These are phyloP conservation scores for Eupleurogrammus muticus DNA, from an alignment of 2,797 vertebrate genomes.

Conservation along the genomic window DNA sequence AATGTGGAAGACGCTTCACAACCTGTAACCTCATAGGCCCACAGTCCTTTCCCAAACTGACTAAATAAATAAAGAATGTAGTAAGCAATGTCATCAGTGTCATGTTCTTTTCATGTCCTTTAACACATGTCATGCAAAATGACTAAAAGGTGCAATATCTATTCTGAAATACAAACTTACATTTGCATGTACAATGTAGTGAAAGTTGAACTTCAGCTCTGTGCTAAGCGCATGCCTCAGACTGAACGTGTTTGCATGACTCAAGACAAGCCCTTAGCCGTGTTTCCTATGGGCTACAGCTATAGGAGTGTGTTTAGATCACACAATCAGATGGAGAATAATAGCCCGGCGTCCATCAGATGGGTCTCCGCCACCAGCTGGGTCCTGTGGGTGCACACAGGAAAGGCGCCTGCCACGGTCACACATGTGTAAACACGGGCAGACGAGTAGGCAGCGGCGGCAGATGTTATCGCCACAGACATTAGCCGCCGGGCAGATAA, in stretches of 20 bases:
- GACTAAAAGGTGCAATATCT: not conserved
- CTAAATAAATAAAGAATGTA: no score
- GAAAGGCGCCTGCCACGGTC: constrained; percentile 66
- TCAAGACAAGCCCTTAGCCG: not conserved
- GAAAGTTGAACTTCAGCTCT: no score
- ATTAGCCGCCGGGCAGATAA: constrained; percentile 60
- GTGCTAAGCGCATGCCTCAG: no score
- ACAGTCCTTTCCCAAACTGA: no score
- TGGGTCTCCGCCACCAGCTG: constrained; percentile 30
- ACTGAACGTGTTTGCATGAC: not conserved
- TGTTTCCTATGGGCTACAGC: not conserved
- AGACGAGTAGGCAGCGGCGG: constrained; percentile 65
- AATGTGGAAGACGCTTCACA: no score
- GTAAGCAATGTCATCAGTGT: no score
- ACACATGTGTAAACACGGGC: constrained; percentile 75
- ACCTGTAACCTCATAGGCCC: no score
- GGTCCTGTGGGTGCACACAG: constrained; percentile 60
- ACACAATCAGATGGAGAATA: constrained; percentile 32
- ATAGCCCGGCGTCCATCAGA: constrained; percentile 32
- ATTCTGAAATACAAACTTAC: no score
- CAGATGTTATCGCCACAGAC: constrained; percentile 72
- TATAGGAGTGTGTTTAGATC: constrained; percentile 15
- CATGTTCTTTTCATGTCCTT: not conserved
- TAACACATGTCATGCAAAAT: not conserved
- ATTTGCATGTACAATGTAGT: no score